Base-by-base conservation (phyloP, 2,888 invertebrate genomes). In the Elmis aenea region DNA sequence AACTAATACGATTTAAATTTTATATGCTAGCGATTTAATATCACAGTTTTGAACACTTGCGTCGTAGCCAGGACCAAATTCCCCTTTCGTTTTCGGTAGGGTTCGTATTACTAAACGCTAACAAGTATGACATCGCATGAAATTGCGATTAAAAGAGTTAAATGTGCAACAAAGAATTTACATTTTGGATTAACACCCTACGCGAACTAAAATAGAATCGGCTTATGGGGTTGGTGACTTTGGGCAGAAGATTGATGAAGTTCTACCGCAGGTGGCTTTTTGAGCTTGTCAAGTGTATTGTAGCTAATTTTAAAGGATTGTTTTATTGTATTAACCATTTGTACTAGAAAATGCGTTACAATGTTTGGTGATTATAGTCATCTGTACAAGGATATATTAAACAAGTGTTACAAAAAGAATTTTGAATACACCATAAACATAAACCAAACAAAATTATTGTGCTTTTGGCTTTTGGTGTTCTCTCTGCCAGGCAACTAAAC, bases 101-200 rank as follows among this genome's bases (percentile, higher is more conserved):
- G 43, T 33, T 35, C 26, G 34, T 22, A 25, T 14, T 34, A 38
- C 52, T 61, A 60, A 62, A 55, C 57, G 45, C 50, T 61, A 61
- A 62, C 58, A 59, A 52, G 55, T 58, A 62, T 64, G 64, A 64
- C 63, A 54, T 52, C 50, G 64, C 66, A 66, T 66, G 64, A 66
- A 66, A 66, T 65, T 54, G 58, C 52, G 58, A 62, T 63, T 62
- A 61, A 62, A 66, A 62, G 61, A 62, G 61, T 61, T 62, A 64
- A 63, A 63, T 55, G 52, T 55, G 51, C 57, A 57, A 62, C 62
- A 61, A 62, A 57, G 57, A 61, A 55, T 57, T 61, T 58, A 55
- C 57, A 54, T 52, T 52, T 42, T 48, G 54, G 61, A 64, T 62
- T 61, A 60, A 50, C 58, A 56, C 60, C 60, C 62, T 38, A 45